phyloP scores from a whole-genome alignment of 1,140 invertebrate genomes.

The Lepidurus arcticus region DNA sequence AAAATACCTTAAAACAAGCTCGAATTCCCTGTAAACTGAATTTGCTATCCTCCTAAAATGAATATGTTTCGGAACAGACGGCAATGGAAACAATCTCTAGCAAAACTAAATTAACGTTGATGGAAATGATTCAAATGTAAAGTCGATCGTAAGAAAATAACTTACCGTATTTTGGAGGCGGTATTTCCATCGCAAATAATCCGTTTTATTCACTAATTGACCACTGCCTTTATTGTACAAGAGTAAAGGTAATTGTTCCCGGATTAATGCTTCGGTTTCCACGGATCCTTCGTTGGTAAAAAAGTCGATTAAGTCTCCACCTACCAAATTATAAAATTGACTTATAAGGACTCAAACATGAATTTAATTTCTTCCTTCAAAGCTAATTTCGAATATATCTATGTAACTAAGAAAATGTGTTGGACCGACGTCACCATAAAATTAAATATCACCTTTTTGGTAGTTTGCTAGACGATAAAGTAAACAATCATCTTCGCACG shows the following conservation, averaged over 20 bases:
- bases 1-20: too few relatives aligned
- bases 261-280: slow-evolving; percentile 74
- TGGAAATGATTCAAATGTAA: neutral
- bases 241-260: slow-evolving; percentile 78
- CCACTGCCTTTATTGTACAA: slow-evolving; percentile 87
- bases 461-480: slow-evolving; percentile 82
- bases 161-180: slow-evolving; percentile 70
- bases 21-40: too few relatives aligned
- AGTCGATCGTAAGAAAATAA: slow-evolving; percentile 22
- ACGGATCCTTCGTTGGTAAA: slow-evolving; percentile 62
- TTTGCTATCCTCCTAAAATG: too few relatives aligned
- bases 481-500: slow-evolving; percentile 74
- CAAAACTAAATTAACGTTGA: slow-evolving; percentile 24
- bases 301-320: slow-evolving; percentile 55
- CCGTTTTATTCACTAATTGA: slow-evolving; percentile 76
- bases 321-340: slow-evolving; percentile 35
- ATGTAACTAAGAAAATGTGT: too few relatives aligned
- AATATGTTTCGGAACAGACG: too few relatives aligned
- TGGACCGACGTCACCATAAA: neutral
- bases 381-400: too few relatives aligned
- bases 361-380: neutral
- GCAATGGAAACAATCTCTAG: too few relatives aligned
- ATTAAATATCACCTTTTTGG: slow-evolving; percentile 55
- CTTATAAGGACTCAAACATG: neutral
- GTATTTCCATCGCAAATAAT: slow-evolving; percentile 89